These are phyloP conservation scores for Merluccius polli DNA, from an alignment of 2,797 vertebrate genomes.

Conservation along the genomic window DNA sequence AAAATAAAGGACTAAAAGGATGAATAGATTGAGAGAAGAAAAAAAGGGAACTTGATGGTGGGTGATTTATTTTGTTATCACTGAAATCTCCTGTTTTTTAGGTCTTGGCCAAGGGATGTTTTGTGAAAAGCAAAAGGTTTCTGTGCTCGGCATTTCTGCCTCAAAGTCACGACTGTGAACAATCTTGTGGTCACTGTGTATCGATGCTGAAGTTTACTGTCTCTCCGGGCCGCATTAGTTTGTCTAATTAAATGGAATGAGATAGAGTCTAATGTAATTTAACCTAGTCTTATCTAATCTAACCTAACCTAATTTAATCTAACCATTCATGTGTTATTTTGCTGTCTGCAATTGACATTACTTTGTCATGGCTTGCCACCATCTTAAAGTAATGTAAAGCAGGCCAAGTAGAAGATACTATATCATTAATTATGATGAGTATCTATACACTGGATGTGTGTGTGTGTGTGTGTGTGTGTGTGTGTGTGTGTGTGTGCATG, in stretches of 20 bases:
- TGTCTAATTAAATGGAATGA: not conserved
- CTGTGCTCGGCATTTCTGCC: not conserved
- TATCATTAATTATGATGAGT: not conserved
- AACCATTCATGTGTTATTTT: not conserved
- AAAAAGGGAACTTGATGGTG: too few relatives aligned
- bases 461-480: slow-evolving; percentile 1
- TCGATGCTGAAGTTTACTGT: not conserved
- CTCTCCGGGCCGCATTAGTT: not conserved
- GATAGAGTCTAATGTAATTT: not conserved
- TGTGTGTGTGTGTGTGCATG: not conserved
- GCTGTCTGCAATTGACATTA: not conserved
- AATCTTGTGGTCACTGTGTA: not conserved
- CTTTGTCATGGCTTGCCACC: not conserved
- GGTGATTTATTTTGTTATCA: not conserved
- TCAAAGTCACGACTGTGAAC: too few relatives aligned
- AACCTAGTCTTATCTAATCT: not conserved
- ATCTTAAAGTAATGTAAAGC: too few relatives aligned
- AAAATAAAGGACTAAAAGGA: too few relatives aligned
- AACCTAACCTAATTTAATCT: not conserved
- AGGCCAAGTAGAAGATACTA: not conserved
- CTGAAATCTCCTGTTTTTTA: not conserved
- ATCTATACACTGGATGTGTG: not conserved
- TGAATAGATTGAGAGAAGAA: too few relatives aligned
- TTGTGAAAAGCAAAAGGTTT: not conserved
- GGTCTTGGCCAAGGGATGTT: not conserved